Evolutionary conservation across 1,140 invertebrate genomes (phyloP).

Genomic region (Neodiprion pinetum): DNA sequence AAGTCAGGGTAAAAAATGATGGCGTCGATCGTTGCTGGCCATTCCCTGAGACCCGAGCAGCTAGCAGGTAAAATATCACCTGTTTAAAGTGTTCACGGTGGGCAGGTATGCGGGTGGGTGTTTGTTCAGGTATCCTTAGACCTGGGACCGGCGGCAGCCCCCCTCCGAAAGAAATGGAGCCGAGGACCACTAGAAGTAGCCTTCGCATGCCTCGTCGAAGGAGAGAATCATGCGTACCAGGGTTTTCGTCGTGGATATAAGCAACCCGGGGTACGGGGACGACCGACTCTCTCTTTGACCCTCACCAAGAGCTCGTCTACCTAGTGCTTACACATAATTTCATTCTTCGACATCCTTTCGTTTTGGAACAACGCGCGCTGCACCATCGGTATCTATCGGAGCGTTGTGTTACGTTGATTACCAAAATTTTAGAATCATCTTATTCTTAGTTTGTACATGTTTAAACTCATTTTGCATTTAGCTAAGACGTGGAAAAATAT

Average conservation of each 20-base stretch:
- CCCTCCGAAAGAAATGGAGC: neutral
- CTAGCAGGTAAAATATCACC: neutral
- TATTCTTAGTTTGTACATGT: no score
- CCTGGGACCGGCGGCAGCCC: neutral
- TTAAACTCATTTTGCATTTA: no score
- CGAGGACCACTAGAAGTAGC: neutral
- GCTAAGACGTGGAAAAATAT: neutral
- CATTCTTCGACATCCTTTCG: neutral
- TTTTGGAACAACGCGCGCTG: neutral
- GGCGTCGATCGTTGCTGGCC: neutral
- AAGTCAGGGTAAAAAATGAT: neutral
- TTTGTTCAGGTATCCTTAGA: neutral
- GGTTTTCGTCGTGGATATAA: constrained; percentile 39
- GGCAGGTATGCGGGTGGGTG: neutral
- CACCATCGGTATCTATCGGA: no score
- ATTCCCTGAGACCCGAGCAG: neutral
- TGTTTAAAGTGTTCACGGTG: neutral
- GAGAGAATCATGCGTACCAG: neutral
- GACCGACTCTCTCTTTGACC: constrained; percentile 58
- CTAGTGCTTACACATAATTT: neutral
- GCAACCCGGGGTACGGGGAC: constrained; percentile 42
- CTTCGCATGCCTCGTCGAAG: neutral
- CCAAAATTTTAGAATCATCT: no score
- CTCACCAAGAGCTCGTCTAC: constrained; percentile 50
- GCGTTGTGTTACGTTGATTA: neutral